These are phyloP conservation scores for Spodoptera picta DNA, from an alignment of 2,888 invertebrate genomes.

Conservation along the genomic window DNA sequence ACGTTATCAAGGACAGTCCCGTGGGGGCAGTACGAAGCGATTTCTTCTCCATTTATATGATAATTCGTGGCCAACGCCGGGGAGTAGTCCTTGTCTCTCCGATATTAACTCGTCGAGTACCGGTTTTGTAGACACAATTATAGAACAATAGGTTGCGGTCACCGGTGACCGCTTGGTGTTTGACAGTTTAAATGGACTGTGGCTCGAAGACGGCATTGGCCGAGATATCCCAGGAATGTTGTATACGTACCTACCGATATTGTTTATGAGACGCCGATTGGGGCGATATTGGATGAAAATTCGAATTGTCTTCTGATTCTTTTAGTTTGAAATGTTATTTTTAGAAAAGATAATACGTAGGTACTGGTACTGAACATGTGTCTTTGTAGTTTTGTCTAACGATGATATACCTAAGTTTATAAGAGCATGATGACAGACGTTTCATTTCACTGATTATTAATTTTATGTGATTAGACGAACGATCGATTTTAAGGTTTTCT, in stretches of 20 bases:
- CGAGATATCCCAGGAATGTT: constrained; percentile 34
- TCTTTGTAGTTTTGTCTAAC: too few species aligned
- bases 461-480: too few species aligned
- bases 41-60: constrained; percentile 71
- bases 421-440: too few species aligned
- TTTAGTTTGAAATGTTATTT: background rate
- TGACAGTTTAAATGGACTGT: constrained; percentile 57
- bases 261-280: constrained; percentile 27
- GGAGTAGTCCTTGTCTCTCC: constrained; percentile 52
- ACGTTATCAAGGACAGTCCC: constrained; percentile 51
- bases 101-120: too few species aligned
- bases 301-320: constrained; percentile 1
- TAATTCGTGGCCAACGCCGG: constrained; percentile 59
- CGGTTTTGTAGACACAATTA: too few species aligned
- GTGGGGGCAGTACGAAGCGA: constrained; percentile 48
- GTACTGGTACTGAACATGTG: too few species aligned
- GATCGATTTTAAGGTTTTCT: too few species aligned
- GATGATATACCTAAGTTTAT: too few species aligned
- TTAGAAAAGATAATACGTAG: too few species aligned
- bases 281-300: constrained; percentile 6
- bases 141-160: too few species aligned
- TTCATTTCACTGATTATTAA: too few species aligned
- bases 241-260: constrained; percentile 17
- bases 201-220: constrained; percentile 43
- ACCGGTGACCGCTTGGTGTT: too few species aligned